Evolutionary conservation across 2,797 vertebrate species (phyloP).

Genomic region (Rhinoraja longicauda): DNA sequence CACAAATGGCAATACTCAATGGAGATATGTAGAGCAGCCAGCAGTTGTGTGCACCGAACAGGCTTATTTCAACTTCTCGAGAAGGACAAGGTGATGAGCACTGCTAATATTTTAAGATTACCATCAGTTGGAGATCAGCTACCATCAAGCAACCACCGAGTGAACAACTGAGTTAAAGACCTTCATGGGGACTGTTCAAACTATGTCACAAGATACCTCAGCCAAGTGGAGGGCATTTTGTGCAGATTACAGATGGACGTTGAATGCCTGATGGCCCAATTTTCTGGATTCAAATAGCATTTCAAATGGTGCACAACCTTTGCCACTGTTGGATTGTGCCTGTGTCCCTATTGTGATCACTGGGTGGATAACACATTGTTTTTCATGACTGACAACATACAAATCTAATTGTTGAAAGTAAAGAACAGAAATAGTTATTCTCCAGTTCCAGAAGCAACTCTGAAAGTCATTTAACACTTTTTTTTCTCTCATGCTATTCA

Average conservation of each 20-base stretch:
- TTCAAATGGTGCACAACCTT: background rate
- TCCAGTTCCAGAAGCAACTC: background rate
- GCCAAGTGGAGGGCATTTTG: background rate
- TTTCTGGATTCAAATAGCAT: background rate
- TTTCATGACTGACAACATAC: background rate
- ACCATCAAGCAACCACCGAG: too few species aligned
- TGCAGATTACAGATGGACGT: background rate
- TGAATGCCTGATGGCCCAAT: background rate
- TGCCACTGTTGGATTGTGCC: background rate
- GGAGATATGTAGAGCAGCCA: background rate
- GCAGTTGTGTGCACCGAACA: background rate
- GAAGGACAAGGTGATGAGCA: background rate
- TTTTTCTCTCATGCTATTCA: background rate
- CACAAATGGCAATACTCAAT: background rate
- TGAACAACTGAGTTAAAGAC: background rate
- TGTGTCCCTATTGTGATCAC: background rate
- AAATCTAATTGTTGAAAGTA: background rate
- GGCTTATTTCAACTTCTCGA: background rate
- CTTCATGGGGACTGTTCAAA: background rate
- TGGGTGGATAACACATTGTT: background rate
- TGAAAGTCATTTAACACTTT: conserved; percentile 9
- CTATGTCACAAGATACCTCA: background rate
- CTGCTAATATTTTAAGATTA: background rate
- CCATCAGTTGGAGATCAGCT: too few species aligned
- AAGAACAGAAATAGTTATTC: background rate